Conservation (phyloP, 2,888 invertebrate species). For the Drosophila incognita region DNA sequence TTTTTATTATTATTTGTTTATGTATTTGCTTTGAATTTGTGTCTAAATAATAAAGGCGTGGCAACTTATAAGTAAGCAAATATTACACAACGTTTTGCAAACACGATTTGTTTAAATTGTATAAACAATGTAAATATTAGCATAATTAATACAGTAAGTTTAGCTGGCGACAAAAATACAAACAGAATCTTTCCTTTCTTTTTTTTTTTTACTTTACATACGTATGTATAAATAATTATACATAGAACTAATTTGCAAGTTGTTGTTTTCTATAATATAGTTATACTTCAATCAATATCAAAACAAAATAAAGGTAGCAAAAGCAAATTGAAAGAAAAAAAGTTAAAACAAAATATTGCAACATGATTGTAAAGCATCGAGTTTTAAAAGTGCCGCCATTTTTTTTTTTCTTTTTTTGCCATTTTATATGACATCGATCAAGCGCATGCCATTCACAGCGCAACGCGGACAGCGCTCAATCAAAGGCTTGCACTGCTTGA, state of each 20-base stretch:
- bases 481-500: constrained; percentile 41
- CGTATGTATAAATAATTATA: constrained; percentile 67
- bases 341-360: constrained; percentile 62
- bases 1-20: constrained; percentile 16
- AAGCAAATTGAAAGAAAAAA: constrained; percentile 40
- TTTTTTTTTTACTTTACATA: constrained; percentile 63
- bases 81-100: constrained; percentile 80
- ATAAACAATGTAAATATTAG: constrained; percentile 78
- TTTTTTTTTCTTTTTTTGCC: constrained; percentile 1
- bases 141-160: constrained; percentile 79
- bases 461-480: constrained; percentile 20
- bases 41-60: constrained; percentile 52
- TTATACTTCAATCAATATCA: constrained; percentile 63
- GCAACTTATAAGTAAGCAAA: constrained; percentile 76
- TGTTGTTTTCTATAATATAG: constrained; percentile 49
- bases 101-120: constrained; percentile 63
- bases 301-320: constrained; percentile 56
- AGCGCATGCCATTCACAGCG: constrained; percentile 32
- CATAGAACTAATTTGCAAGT: constrained; percentile 53
- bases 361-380: constrained; percentile 66
- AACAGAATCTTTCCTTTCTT: constrained; percentile 41
- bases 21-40: constrained; percentile 44
- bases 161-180: constrained; percentile 75
- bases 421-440: constrained; percentile 15
- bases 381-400: constrained; percentile 37